Conservation (phyloP, 2,888 invertebrate species). For the Ophion obscuratus region DNA sequence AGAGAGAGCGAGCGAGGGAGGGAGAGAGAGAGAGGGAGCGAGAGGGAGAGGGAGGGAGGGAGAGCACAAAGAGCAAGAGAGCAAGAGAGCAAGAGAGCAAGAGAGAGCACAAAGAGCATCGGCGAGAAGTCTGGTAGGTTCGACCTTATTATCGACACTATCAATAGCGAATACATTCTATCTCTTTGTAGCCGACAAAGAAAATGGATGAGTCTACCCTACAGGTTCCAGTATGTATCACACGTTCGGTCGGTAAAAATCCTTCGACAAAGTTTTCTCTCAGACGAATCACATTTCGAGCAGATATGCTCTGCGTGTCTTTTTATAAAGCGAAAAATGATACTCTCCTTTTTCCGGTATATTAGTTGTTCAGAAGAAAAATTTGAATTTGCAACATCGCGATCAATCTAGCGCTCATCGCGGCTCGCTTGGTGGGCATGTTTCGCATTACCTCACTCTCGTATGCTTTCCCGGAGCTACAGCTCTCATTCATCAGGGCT, state of each 20-base stretch:
- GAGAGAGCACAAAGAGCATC: constrained; percentile 42
- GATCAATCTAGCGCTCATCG: not conserved
- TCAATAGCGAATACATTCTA: constrained; percentile 22
- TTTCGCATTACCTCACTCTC: not conserved
- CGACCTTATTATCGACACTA: constrained; percentile 59
- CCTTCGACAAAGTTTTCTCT: not conserved
- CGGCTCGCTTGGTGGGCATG: not conserved
- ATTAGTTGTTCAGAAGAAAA: not conserved
- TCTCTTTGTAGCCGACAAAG: constrained; percentile 35
- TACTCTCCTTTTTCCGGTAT: not conserved
- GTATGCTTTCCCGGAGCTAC: not conserved
- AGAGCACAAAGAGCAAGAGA: too few relatives aligned
- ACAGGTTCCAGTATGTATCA: constrained; percentile 12
- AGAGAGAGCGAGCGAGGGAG: not conserved
- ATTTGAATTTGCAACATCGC: not conserved
- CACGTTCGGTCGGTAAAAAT: not conserved
- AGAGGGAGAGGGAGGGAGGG: not conserved
- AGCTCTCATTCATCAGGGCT: not conserved
- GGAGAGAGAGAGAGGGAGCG: too few relatives aligned
- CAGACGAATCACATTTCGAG: not conserved
- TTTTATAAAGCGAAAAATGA: not conserved
- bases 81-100: not conserved
- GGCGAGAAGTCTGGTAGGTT: constrained; percentile 45
- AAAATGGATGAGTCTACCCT: not conserved
- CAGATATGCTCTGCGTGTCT: not conserved